Percentiles rank a stretch among this genome's conserved stretches.
phyloP scores from a whole-genome alignment of 2,113 vertebrate species.

The Salvelinus alpinus region DNA sequence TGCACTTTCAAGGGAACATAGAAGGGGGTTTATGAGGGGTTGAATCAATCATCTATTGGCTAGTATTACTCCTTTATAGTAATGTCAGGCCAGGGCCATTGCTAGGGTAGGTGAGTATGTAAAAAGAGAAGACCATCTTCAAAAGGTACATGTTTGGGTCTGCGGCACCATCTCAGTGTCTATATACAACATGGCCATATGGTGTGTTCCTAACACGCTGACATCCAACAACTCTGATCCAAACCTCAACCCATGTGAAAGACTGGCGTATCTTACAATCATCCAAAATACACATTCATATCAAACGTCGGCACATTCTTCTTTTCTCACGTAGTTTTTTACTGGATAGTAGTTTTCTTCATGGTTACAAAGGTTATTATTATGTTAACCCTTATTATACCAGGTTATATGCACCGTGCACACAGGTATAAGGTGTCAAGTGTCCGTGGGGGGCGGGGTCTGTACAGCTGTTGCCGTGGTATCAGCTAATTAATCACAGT shows the following conservation, averaged over 20 bases:
- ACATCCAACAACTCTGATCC: too few species aligned
- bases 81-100: slow-evolving; percentile 22
- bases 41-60: slow-evolving; percentile 1
- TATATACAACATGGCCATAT: slow-evolving; percentile 5
- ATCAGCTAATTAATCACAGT: slow-evolving; percentile 67
- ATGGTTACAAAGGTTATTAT: too few species aligned
- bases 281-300: too few species aligned
- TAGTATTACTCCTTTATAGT: slow-evolving; percentile 51
- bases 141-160: too few species aligned
- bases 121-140: too few species aligned
- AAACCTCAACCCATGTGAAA: neutral
- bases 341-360: too few species aligned
- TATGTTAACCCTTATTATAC: neutral
- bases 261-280: slow-evolving; percentile 17
- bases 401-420: slow-evolving; percentile 51
- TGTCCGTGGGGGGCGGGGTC: slow-evolving; percentile 11
- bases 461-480: slow-evolving; percentile 32
- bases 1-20: slow-evolving; percentile 27
- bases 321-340: too few species aligned
- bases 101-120: neutral
- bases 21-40: slow-evolving; percentile 7
- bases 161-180: too few species aligned
- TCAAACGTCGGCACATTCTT: too few species aligned
- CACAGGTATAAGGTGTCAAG: slow-evolving; percentile 20
- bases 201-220: too few species aligned